Percentiles rank a stretch among this genome's conserved stretches.
phyloP scores from a whole-genome alignment of 2,888 invertebrate species.

The Ochropacha duplaris region DNA sequence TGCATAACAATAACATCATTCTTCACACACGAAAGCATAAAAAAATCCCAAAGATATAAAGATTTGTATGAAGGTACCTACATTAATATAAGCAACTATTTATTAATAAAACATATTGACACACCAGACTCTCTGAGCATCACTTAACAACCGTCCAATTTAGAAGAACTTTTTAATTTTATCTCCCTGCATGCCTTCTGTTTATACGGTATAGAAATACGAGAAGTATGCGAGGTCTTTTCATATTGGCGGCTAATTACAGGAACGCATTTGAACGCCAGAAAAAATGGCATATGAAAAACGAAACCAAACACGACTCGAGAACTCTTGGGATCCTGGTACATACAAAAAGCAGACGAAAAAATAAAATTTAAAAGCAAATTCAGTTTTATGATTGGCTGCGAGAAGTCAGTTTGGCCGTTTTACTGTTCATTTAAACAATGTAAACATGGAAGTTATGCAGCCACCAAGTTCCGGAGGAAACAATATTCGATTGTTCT shows the following conservation, averaged over 20 bases:
- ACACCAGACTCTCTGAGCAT: background rate
- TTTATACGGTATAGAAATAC: constrained; percentile 9
- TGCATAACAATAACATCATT: background rate
- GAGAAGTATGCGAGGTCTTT: constrained; percentile 22
- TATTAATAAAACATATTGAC: background rate
- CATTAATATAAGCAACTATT: constrained; percentile 24
- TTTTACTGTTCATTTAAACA: background rate
- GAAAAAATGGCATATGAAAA: constrained; percentile 14
- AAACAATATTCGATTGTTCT: constrained; percentile 2
- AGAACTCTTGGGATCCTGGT: background rate
- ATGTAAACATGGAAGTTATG: background rate
- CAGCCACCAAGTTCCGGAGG: background rate
- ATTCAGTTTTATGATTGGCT: background rate
- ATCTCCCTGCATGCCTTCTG: background rate
- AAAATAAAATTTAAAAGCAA: background rate
- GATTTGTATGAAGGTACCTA: constrained; percentile 19
- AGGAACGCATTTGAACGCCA: background rate
- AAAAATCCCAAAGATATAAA: constrained; percentile 14
- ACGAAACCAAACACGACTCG: constrained; percentile 12
- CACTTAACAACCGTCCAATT: constrained; percentile 1
- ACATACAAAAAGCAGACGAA: background rate
- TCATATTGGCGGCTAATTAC: constrained; percentile 32
- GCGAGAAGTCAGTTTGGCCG: background rate
- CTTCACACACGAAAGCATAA: constrained; percentile 12
- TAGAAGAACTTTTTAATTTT: background rate